Evolutionary conservation across 2,888 invertebrate species (phyloP).

Genomic region (Torymus texanus): DNA sequence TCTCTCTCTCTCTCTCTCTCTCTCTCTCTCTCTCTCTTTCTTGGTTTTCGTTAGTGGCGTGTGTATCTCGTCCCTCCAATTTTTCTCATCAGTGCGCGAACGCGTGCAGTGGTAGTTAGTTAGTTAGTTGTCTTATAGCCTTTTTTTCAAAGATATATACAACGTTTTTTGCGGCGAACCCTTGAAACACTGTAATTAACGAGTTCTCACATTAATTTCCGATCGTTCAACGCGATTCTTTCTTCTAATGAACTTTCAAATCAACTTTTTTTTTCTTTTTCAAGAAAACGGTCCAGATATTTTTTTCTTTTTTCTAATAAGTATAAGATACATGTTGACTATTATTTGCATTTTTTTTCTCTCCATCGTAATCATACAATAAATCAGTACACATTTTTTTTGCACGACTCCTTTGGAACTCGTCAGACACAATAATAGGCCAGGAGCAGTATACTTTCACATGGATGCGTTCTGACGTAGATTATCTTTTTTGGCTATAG

Average conservation of each 20-base stretch:
- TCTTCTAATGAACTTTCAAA: constrained; percentile 18
- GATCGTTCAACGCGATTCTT: constrained; percentile 2
- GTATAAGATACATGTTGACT: not conserved
- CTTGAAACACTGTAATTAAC: constrained; percentile 17
- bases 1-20: not conserved
- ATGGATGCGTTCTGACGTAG: no score
- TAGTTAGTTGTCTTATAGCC: not conserved
- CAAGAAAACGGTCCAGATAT: not conserved
- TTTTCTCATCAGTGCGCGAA: not conserved
- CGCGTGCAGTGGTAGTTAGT: no score
- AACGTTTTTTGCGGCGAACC: not conserved
- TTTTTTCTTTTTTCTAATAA: not conserved
- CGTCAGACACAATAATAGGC: no score
- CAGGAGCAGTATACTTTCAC: no score
- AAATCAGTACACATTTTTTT: no score
- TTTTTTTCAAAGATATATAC: not conserved
- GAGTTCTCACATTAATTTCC: constrained; percentile 13
- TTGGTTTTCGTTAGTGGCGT: not conserved
- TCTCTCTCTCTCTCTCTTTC: not conserved
- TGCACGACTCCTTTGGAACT: no score
- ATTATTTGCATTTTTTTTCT: no score
- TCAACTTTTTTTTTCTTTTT: not conserved
- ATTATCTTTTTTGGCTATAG: no score
- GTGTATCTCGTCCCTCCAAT: not conserved
- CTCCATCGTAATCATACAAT: no score